Base-by-base conservation (phyloP, 1,140 invertebrate genomes). In the Papilio aristodemus region DNA sequence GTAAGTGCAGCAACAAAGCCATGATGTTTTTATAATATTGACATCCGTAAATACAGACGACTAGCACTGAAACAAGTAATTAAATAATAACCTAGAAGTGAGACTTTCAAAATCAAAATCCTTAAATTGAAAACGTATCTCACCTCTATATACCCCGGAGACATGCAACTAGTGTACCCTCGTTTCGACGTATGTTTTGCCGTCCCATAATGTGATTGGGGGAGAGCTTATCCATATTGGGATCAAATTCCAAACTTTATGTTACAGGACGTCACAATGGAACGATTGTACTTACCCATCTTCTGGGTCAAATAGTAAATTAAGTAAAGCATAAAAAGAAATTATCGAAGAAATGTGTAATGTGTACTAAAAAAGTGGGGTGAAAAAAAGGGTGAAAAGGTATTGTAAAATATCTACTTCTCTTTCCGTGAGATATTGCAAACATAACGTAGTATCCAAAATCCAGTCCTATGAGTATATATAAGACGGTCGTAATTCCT, bases 361-460 rank as follows among this genome's bases (percentile, higher is more conserved):
- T 4, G 13, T 41, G 39, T n/a, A 9, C 5, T 9, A 17, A 5
- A 14, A 14, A 43, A 13, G n/a, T 43, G 4, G 8, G 11, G 13
- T 6, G n/a, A 3, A 14, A 17, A 43, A 0, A 9, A 17, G 17
- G 43, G 17, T 0, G 3, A 43, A 6, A 19, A 22, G 17, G 0
- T 39, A 39, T 13, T 39, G 4, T 13, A 2, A 39, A 39, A 32
- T 6, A 32, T 6, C 2, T 50, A 50, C 46, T 50, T 22, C 17
- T 9, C 22, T 54, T 54, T 11, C 10, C 46, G 4, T 10, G 46
- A 11, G 46, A 11, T 4, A 54, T 25, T 11, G 46, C 1, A 2
- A 22, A 9, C 19, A 54, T 22, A 54, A 54, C 19, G 4, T 54
- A 54, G 46, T 54, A 54, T 22, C 46, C 46, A 25, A 54, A 25